Conservation (phyloP, 1,140 invertebrate genomes). For the Diprion similis region DNA sequence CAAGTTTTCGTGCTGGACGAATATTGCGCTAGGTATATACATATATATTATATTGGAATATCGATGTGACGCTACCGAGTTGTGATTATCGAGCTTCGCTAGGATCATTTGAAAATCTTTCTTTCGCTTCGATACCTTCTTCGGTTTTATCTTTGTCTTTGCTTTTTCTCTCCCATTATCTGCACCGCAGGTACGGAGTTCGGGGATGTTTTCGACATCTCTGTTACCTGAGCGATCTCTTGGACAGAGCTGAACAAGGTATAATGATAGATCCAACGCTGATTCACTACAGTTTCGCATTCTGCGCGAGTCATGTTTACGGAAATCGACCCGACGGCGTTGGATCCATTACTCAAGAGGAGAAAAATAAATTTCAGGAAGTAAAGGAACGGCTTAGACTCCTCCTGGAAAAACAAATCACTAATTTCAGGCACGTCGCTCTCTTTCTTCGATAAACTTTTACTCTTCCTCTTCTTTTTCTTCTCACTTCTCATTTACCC, state of each 20-base stretch:
- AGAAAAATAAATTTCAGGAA: constrained; percentile 97
- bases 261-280: constrained; percentile 97
- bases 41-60: constrained; percentile 8
- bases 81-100: background rate
- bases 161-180: background rate
- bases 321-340: constrained; percentile 96
- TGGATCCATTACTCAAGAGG: constrained; percentile 96
- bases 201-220: constrained; percentile 96
- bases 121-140: constrained; percentile 18
- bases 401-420: constrained; percentile 97
- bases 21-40: constrained; percentile 83
- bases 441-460: too few species aligned
- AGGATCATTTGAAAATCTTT: constrained; percentile 14
- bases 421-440: constrained; percentile 87
- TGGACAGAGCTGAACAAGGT: constrained; percentile 94
- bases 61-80: background rate
- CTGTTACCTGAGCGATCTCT: constrained; percentile 93
- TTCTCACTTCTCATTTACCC: too few species aligned
- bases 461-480: background rate
- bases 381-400: constrained; percentile 94
- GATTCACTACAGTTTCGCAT: constrained; percentile 98
- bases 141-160: background rate
- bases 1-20: constrained; percentile 99
- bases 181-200: constrained; percentile 82
- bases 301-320: constrained; percentile 98